Base-by-base conservation (phyloP, 2,888 invertebrate genomes). In the Oligia latruncula region DNA sequence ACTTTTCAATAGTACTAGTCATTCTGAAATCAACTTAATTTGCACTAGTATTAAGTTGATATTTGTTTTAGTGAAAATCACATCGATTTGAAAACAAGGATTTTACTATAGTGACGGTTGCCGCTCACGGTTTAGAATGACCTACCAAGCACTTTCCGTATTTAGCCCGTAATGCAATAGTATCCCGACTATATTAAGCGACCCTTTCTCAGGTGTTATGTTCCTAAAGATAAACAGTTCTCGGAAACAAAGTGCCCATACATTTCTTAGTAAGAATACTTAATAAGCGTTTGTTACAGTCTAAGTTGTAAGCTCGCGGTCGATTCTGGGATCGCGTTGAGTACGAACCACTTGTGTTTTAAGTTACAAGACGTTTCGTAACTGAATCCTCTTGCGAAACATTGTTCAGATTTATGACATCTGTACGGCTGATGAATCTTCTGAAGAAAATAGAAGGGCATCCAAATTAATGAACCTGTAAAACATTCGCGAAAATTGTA, bases 151-250 rank as follows among this genome's bases (percentile, higher is more conserved):
- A 67, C 71, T 86, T 82, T 83, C 78, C 73, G 49, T 85, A 75
- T 83, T 74, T 71, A 66, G 74, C 73, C 55, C 64, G 66, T 73
- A 80, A 80, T 86, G 85, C 81, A 87, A 81, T 77, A 74, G 60
- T 73, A 78, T 82, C 85, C 64, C 15, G 43, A 74, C 82, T 84
- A 83, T 86, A 89, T 86, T 86, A 62, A 82, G 80, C 75, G 74
- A 82, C 81, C 84, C 87, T 89, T 91, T 92, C 92, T 87, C 92
- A 93, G 92, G 95, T 95, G 92, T 95, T 92, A 81, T 76, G 85
- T 95, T 93, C 85, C 93, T 74, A 80, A 88, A 91, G 93, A 94
- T 95, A 94, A 93, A 94, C 93, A 93, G 77, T 95, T 94, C 95
- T 88, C 90, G 90, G 91, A 77, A 87, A 75, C 72, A 58, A 46